Percentiles rank a stretch among this genome's conserved stretches.
Conservation (phyloP, 1,140 invertebrate species). For the Nasonia giraulti region DNA sequence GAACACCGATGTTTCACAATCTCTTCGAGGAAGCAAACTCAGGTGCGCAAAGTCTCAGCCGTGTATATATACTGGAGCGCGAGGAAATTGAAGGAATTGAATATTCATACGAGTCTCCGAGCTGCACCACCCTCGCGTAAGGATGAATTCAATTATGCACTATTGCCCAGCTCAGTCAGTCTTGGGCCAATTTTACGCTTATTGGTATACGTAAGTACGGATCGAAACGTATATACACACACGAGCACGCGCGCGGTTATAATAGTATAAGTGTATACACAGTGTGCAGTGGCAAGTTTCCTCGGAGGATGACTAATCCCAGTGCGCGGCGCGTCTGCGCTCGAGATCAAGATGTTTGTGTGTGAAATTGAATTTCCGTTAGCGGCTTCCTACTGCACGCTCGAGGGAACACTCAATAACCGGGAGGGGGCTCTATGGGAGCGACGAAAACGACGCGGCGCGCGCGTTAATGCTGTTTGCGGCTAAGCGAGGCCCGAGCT, state of each 20-base stretch:
- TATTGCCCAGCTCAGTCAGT: constrained; percentile 66
- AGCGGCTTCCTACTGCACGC: constrained; percentile 44
- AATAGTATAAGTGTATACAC: background rate
- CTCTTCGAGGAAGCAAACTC: background rate
- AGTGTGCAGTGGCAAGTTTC: background rate
- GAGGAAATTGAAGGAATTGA: constrained; percentile 66
- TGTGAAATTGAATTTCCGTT: constrained; percentile 53
- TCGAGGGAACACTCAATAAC: constrained; percentile 50
- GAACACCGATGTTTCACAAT: constrained; percentile 1
- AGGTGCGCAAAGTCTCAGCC: background rate
- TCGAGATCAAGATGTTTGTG: constrained; percentile 52
- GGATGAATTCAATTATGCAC: constrained; percentile 71
- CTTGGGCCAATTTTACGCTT: constrained; percentile 71
- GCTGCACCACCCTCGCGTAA: constrained; percentile 57
- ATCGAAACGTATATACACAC: constrained; percentile 38
- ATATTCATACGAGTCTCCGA: constrained; percentile 66
- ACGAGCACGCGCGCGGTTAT: background rate
- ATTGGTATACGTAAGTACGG: constrained; percentile 69
- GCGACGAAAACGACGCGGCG: background rate
- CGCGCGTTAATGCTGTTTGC: constrained; percentile 36
- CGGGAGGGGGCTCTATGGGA: constrained; percentile 6
- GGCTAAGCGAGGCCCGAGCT: constrained; percentile 7
- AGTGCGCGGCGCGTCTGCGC: background rate
- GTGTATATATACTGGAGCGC: constrained; percentile 59
- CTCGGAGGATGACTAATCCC: constrained; percentile 42